Percentiles rank a stretch among this genome's conserved stretches.
Evolutionary conservation across 2,888 invertebrate genomes (phyloP).

Genomic region (Prosapia bicincta): DNA sequence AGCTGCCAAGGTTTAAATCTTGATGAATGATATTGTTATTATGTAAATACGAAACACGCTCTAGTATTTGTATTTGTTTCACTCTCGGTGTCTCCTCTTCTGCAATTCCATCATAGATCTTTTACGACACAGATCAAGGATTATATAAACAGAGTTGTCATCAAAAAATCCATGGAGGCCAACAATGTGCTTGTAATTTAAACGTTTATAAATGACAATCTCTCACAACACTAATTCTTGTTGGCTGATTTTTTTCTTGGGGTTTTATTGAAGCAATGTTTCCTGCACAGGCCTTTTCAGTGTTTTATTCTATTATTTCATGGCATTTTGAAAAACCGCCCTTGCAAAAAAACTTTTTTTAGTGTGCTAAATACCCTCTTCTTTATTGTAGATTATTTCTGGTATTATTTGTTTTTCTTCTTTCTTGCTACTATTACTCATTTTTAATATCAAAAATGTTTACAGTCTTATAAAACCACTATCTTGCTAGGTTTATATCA

Average conservation of each 20-base stretch:
- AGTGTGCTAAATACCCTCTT: no score
- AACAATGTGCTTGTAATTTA: constrained; percentile 89
- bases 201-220: constrained; percentile 88
- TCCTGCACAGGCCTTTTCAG: constrained; percentile 84
- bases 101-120: constrained; percentile 50
- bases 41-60: constrained; percentile 93
- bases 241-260: constrained; percentile 89
- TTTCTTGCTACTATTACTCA: no score
- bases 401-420: no score
- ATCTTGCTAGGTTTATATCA: no score
- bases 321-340: constrained; percentile 99
- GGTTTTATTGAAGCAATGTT: constrained; percentile 95
- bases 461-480: no score
- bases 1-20: constrained; percentile 95
- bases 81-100: constrained; percentile 81
- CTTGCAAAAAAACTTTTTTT: constrained; percentile 60
- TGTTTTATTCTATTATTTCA: constrained; percentile 80
- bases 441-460: no score
- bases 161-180: constrained; percentile 86
- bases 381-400: no score
- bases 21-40: constrained; percentile 91
- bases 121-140: constrained; percentile 71
- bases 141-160: constrained; percentile 39
- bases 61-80: constrained; percentile 88
- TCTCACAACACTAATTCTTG: constrained; percentile 97